Evolutionary conservation across 2,888 invertebrate genomes (phyloP).

Genomic region (Pollenia angustigena): DNA sequence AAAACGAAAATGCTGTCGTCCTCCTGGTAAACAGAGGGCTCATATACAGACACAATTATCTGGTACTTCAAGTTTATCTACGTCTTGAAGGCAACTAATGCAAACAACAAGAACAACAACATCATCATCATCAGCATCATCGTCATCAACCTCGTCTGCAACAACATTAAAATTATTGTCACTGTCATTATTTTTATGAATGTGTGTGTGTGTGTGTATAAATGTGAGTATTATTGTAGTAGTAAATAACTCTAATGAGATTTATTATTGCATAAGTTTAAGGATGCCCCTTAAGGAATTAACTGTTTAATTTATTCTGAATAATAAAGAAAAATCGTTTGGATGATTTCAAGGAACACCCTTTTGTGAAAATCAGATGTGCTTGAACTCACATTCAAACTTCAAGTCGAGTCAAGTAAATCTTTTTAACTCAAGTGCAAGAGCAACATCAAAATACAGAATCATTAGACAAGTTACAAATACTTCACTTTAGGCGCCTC

Average conservation of each 20-base stretch:
- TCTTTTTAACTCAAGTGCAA: slow-evolving; percentile 51
- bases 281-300: neutral
- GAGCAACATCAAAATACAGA: slow-evolving; percentile 29
- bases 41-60: slow-evolving; percentile 43
- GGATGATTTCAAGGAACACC: neutral
- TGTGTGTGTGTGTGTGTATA: too few species aligned
- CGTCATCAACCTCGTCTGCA: slow-evolving; percentile 8
- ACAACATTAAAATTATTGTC: slow-evolving; percentile 35
- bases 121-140: slow-evolving; percentile 11
- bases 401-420: slow-evolving; percentile 39
- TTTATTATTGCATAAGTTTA: neutral
- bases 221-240: neutral
- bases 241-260: neutral
- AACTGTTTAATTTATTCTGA: neutral
- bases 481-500: neutral
- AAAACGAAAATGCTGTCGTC: slow-evolving; percentile 6
- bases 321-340: neutral
- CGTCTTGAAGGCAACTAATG: slow-evolving; percentile 40
- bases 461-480: slow-evolving; percentile 36
- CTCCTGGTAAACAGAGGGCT: neutral
- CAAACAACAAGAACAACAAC: slow-evolving; percentile 16
- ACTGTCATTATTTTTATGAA: slow-evolving; percentile 25
- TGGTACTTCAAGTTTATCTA: slow-evolving; percentile 48
- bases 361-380: neutral
- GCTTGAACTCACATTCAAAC: neutral